Percentiles rank a stretch among this genome's conserved stretches.
Evolutionary conservation across 2,113 vertebrate species (phyloP).

Genomic region (Psilopsiagon aurifrons): DNA sequence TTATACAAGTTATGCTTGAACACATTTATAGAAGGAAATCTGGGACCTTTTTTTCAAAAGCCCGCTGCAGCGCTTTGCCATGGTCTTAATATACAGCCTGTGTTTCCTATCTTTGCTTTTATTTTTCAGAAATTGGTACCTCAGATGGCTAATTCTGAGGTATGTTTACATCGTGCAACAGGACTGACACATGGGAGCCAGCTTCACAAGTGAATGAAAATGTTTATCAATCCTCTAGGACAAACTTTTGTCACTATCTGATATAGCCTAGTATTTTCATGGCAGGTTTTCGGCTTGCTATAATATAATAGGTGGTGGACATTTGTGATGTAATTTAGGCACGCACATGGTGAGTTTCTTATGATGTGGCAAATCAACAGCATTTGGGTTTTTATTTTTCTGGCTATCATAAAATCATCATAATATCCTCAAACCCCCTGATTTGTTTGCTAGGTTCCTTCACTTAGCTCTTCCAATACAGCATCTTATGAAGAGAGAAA

Average conservation of each 20-base stretch:
- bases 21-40: background rate
- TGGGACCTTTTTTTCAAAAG: background rate
- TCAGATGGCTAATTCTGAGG: background rate
- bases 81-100: background rate
- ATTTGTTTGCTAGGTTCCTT: slow-evolving; percentile 50
- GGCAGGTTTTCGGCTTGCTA: background rate
- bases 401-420: background rate
- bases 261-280: background rate
- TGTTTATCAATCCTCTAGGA: background rate
- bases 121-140: background rate
- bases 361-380: background rate
- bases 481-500: background rate
- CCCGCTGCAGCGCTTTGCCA: background rate
- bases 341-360: background rate
- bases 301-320: background rate
- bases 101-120: background rate
- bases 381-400: background rate
- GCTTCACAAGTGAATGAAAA: background rate
- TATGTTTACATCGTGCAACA: background rate
- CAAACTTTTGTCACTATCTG: background rate
- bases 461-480: background rate
- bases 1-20: slow-evolving; percentile 3
- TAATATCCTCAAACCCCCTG: slow-evolving; percentile 3
- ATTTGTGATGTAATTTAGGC: background rate
- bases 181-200: background rate